Conservation (phyloP, 2,797 vertebrate genomes). For the Pseudocheirus occidentalis region DNA sequence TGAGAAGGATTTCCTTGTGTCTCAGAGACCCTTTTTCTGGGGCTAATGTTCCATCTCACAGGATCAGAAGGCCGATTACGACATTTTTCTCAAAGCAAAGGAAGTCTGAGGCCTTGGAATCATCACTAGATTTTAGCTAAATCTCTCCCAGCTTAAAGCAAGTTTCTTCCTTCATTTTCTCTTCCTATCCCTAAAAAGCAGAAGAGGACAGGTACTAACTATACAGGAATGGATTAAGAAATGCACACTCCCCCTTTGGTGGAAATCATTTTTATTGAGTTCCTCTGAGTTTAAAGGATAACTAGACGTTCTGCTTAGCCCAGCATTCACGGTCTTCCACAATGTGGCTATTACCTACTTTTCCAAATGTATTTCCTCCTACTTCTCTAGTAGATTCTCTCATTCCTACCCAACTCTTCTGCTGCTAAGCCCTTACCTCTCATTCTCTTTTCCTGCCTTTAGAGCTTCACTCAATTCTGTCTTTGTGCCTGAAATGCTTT, state of each 20-base stretch:
- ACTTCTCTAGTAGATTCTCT: neutral
- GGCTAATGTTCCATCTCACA: neutral
- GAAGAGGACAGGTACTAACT: neutral
- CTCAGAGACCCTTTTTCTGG: neutral
- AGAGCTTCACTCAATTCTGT: neutral
- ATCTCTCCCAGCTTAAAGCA: neutral
- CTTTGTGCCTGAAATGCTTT: neutral
- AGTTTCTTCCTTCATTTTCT: neutral
- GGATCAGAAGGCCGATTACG: neutral
- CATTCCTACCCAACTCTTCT: neutral
- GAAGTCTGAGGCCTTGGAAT: neutral
- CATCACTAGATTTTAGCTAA: neutral
- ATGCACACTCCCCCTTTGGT: neutral
- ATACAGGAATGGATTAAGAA: neutral
- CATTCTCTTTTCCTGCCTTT: neutral
- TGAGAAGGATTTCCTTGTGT: neutral
- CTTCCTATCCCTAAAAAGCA: neutral
- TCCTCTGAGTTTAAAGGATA: neutral
- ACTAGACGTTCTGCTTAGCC: neutral
- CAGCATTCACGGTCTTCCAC: neutral
- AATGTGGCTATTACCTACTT: neutral
- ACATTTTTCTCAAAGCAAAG: neutral
- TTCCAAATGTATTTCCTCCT: neutral
- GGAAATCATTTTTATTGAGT: neutral
- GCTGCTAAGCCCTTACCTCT: neutral